A percentile compares a stretch with the other conserved stretches of the same genome.
phyloP scores from a whole-genome alignment of 2,888 invertebrate genomes.

The Ctena decussata region DNA sequence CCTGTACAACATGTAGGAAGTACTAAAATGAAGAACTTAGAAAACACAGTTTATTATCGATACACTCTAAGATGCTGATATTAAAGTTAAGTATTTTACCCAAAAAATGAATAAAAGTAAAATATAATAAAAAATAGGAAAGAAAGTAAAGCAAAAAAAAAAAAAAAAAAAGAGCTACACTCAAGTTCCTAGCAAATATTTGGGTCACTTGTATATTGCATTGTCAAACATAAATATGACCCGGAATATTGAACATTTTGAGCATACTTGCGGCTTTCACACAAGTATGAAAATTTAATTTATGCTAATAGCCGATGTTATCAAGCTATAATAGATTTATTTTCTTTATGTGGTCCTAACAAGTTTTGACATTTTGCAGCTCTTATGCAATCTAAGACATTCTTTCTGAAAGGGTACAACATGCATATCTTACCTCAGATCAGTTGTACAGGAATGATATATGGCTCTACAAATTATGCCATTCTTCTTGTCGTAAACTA shows the following conservation, averaged over 20 bases:
- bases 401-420: neutral
- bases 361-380: neutral
- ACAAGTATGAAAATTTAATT: slow-evolving; percentile 6
- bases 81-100: too few species aligned
- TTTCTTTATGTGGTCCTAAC: neutral
- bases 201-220: too few species aligned
- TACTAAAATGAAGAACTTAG: too few species aligned
- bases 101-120: too few species aligned
- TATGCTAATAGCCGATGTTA: slow-evolving; percentile 10
- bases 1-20: too few species aligned
- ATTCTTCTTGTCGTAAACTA: neutral
- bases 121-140: too few species aligned
- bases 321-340: slow-evolving; percentile 1
- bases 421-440: neutral
- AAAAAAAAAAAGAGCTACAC: too few species aligned
- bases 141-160: too few species aligned
- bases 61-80: too few species aligned
- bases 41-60: too few species aligned
- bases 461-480: neutral
- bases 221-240: too few species aligned
- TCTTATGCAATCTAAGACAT: neutral
- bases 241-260: neutral
- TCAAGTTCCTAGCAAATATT: too few species aligned
- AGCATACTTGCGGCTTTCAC: neutral
- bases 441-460: neutral